phyloP scores from a whole-genome alignment of 2,113 vertebrate species.

The Sapajus apella region DNA sequence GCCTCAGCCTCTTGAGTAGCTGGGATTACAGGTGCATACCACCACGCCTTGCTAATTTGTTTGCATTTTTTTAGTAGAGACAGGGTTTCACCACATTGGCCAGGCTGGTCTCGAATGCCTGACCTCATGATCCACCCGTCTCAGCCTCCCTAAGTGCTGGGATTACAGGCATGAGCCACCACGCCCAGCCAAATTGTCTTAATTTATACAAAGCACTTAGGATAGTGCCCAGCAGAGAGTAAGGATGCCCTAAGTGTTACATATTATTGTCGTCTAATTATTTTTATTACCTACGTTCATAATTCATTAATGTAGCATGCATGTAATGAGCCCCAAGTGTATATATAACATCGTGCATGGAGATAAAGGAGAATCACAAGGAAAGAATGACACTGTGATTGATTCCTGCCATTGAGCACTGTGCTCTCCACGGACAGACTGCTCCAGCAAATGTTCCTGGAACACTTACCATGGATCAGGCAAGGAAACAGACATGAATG shows the following conservation, averaged over 20 bases:
- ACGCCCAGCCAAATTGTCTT: neutral
- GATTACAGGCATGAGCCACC: too few species aligned
- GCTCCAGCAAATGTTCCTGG: neutral
- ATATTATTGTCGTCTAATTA: neutral
- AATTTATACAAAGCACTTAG: neutral
- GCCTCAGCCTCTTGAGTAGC: too few species aligned
- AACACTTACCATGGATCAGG: neutral
- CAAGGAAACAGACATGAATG: neutral
- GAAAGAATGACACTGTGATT: neutral
- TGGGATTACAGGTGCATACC: too few species aligned
- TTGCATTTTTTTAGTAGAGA: too few species aligned
- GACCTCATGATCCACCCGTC: too few species aligned
- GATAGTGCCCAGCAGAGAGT: neutral
- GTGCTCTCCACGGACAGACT: neutral
- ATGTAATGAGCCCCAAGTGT: neutral
- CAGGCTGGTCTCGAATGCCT: too few species aligned
- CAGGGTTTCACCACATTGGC: too few species aligned
- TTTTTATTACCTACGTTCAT: conserved; percentile 12
- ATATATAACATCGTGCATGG: neutral
- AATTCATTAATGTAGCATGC: neutral
- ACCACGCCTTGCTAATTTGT: too few species aligned
- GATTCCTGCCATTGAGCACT: neutral
- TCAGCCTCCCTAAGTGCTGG: too few species aligned
- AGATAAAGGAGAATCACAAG: neutral
- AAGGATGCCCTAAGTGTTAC: neutral